Evolutionary conservation across 2,888 invertebrate species (phyloP).

Genomic region (Campopleginae sp.): DNA sequence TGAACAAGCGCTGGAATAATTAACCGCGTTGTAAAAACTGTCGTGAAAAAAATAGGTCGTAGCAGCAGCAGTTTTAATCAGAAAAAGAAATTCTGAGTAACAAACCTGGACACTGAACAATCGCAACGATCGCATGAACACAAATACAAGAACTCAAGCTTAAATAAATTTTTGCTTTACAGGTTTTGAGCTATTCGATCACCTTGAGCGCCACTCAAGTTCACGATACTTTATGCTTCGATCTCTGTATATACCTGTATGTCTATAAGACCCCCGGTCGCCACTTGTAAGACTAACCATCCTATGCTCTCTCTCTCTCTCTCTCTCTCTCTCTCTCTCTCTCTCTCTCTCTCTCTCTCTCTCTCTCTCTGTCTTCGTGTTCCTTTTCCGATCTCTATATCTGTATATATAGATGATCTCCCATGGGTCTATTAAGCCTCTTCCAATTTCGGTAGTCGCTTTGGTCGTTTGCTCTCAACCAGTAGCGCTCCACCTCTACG

Average conservation of each 20-base stretch:
- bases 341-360: background rate
- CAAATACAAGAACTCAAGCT: background rate
- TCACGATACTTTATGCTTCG: conserved; percentile 3
- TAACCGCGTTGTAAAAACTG: no score
- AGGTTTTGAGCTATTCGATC: conserved; percentile 12
- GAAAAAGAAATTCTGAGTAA: background rate
- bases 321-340: background rate
- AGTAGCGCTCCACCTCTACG: conserved; percentile 37
- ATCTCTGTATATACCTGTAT: conserved; percentile 16
- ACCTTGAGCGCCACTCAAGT: conserved; percentile 26
- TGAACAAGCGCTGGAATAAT: background rate
- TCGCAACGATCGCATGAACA: background rate
- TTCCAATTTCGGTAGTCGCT: conserved; percentile 65
- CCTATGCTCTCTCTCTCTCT: conserved; percentile 1
- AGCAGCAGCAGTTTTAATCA: background rate
- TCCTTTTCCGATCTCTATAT: background rate
- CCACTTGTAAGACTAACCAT: conserved; percentile 4
- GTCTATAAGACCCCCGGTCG: no score
- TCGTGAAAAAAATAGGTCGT: no score
- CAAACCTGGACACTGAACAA: background rate
- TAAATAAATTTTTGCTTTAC: conserved; percentile 14
- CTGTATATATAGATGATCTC: conserved; percentile 24
- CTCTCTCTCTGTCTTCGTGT: background rate
- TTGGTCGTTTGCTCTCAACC: conserved; percentile 52
- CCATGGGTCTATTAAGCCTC: conserved; percentile 64